These are phyloP conservation scores for Mythimna ferrago DNA, from an alignment of 2,888 invertebrate genomes.

Conservation along the genomic window DNA sequence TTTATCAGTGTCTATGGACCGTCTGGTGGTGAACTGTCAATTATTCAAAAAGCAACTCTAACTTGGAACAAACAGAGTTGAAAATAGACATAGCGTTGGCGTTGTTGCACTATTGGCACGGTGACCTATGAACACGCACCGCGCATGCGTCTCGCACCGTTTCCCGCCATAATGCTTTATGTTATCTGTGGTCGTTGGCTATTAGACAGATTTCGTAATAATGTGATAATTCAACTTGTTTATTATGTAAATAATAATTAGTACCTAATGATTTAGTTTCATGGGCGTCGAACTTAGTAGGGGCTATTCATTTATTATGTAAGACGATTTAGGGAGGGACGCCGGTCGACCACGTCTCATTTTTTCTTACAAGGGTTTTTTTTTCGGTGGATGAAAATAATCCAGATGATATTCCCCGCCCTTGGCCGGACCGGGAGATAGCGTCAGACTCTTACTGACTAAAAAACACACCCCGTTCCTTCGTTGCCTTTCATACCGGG, in stretches of 20 bases:
- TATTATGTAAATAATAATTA: conserved; percentile 34
- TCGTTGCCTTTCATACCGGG: no score
- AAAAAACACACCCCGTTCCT: no score
- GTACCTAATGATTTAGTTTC: conserved; percentile 22
- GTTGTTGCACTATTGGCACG: conserved; percentile 59
- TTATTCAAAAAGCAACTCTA: conserved; percentile 24
- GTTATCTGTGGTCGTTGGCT: conserved; percentile 55
- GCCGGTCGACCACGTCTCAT: no score
- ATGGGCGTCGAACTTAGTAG: conserved; percentile 35
- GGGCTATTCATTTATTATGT: no score
- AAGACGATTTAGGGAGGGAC: no score
- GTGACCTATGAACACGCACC: conserved; percentile 63
- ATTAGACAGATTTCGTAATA: conserved; percentile 53
- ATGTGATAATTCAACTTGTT: conserved; percentile 48
- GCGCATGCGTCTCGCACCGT: conserved; percentile 60
- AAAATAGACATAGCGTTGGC: conserved; percentile 16
- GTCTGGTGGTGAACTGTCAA: conserved; percentile 62
- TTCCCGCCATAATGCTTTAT: conserved; percentile 54
- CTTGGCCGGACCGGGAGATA: no score
- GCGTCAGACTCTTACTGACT: no score
- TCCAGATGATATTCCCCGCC: no score
- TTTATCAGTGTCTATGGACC: conserved; percentile 69
- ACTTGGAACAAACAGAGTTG: not conserved
- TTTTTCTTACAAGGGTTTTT: no score
- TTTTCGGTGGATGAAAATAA: no score